These are phyloP conservation scores for Ooceraea biroi DNA, from an alignment of 1,140 invertebrate species.

Conservation along the genomic window DNA sequence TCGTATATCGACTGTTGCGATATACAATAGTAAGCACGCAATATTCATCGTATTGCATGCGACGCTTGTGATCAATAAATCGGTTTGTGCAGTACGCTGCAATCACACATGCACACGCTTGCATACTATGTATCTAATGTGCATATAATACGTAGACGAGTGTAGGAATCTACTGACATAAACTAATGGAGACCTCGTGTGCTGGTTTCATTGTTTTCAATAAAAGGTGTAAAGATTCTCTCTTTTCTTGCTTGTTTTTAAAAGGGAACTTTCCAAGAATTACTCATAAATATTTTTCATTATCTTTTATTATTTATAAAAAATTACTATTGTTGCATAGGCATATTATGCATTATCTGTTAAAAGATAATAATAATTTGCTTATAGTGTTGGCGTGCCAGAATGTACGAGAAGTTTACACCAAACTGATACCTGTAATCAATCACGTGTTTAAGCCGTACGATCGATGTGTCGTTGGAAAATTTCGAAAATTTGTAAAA, in stretches of 20 bases:
- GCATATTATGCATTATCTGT: too few relatives aligned
- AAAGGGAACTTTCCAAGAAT: too few relatives aligned
- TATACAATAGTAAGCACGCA: conserved; percentile 64
- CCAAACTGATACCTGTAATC: conserved; percentile 45
- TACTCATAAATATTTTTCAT: too few relatives aligned
- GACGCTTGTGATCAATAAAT: conserved; percentile 86
- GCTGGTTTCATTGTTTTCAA: too few relatives aligned
- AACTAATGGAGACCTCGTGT: too few relatives aligned
- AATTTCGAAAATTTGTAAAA: conserved; percentile 27
- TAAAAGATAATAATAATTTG: conserved; percentile 56
- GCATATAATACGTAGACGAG: too few relatives aligned
- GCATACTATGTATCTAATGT: conserved; percentile 26
- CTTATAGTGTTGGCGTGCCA: conserved; percentile 35
- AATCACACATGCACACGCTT: conserved; percentile 69
- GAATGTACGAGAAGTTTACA: conserved; percentile 47
- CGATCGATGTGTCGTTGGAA: conserved; percentile 46
- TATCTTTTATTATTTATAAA: too few relatives aligned
- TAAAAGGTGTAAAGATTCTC: too few relatives aligned
- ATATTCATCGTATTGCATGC: conserved; percentile 81
- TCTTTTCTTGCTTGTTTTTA: too few relatives aligned
- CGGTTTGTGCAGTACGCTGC: conserved; percentile 78
- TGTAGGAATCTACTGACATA: too few relatives aligned
- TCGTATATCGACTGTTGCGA: conserved; percentile 61
- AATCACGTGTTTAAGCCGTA: conserved; percentile 32
- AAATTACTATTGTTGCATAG: too few relatives aligned